Base-by-base conservation (phyloP, 2,888 invertebrate species). In the Trichopoda pennipes region DNA sequence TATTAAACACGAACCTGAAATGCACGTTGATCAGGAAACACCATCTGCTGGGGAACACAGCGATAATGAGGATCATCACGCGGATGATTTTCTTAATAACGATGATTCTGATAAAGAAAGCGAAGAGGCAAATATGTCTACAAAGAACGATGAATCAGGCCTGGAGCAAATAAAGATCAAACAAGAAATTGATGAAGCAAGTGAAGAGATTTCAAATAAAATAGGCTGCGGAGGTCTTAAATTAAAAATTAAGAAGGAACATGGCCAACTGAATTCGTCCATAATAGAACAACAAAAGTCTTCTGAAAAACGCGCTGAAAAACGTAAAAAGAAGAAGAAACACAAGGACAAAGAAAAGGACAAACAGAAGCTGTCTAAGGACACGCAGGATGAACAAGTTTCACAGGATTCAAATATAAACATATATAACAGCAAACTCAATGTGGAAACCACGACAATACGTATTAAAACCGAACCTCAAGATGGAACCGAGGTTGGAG, bases 201-300 rank as follows among this genome's bases (percentile, higher is more conserved):
- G 75, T 23, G 64, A 85, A 19, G 23, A 86, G 82, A 60, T 85
- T 86, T 56, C 86, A 85, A 76, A 87, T 88, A 82, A 82, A 56
- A 69, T 79, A 14, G 79, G 79, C 38, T 69, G 74, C 38, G 74
- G 74, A 21, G 72, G 82, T 56, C 85, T 91, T 1, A 90, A 90
- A 75, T 79, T 91, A 0, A 91, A 90, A 85, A 91, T 91, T n/a
- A 90, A 89, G 60, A 91, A 90, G 58, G 90, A 90, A 69, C 90
- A 91, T 78, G 91, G 91, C 0, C 90, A 88, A 70, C 85, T 91
- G 0, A 91, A 91, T 85, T 90, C 91, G 1, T 88, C 90, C 4
- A 85, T 91, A 19, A 86, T 91, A 0, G 89, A 89, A 66, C 88
- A 88, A 17, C 85, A 87, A 28, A 74, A 80, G 38, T 86, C 86